These are phyloP conservation scores for Melolontha melolontha DNA, from an alignment of 2,888 invertebrate genomes.

Conservation along the genomic window DNA sequence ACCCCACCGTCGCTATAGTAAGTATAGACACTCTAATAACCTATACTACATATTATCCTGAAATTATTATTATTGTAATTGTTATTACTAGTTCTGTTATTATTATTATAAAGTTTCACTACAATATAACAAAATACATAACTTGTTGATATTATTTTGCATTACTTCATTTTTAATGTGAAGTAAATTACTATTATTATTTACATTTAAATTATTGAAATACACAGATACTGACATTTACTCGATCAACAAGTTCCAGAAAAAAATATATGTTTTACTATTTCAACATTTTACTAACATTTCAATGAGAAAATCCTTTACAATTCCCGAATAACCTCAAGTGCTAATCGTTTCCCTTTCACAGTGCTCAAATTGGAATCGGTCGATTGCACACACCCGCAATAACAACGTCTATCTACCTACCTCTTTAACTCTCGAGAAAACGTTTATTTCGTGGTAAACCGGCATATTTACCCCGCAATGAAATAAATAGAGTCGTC, in stretches of 20 bases:
- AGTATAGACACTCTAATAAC: no score
- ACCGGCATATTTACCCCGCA: slow-evolving; percentile 37
- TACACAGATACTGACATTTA: no score
- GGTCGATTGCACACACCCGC: slow-evolving; percentile 22
- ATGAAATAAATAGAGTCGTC: slow-evolving; percentile 39
- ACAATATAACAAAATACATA: no score
- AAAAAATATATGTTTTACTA: neutral
- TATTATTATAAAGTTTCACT: no score
- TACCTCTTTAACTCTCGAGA: slow-evolving; percentile 27
- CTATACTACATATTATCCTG: no score
- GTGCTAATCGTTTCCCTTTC: slow-evolving; percentile 24
- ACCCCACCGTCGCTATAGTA: no score
- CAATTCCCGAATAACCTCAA: slow-evolving; percentile 22
- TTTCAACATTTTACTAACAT: slow-evolving; percentile 18
- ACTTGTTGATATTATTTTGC: no score
- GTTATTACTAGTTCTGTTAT: no score
- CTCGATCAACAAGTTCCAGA: neutral
- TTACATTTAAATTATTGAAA: no score
- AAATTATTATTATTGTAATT: no score
- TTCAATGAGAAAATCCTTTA: slow-evolving; percentile 9
- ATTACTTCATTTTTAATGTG: no score
- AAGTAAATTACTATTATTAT: no score
- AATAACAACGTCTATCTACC: slow-evolving; percentile 25
- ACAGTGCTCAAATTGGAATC: slow-evolving; percentile 30
- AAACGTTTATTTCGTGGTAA: slow-evolving; percentile 38